Evolutionary conservation across 2,888 invertebrate genomes (phyloP), one percentile per base, ranked within the genome.

Genomic region (Megamerina dolium): DNA sequence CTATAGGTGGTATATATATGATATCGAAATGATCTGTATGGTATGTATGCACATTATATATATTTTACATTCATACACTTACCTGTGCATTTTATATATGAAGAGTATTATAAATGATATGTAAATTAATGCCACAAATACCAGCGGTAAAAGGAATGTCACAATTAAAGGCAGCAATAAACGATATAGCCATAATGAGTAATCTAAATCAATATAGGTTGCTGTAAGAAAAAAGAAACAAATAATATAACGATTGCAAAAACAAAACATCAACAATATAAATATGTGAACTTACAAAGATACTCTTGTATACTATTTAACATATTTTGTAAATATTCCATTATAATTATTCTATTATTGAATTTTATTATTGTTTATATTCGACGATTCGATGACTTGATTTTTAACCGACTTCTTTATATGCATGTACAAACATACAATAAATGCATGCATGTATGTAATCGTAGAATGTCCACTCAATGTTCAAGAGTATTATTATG

Each of bases 31-130:
- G 8, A 23, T 23, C 6, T 23, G 10, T 23, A 8, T 23, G 23
- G 10, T 23, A 23, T 23, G 10, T 23, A 23, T 23, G 10, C 10
- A 23, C 23, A 23, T 23, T 8, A 23, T 23, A 23, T 23, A 23
- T 23, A 23, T 23, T 23, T 23, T 23, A 23, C 23, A 8, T 6
- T 6, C 6, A 23, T 8, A 8, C 13, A 42, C 60, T 74, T 55
- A 74, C 88, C 87, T 84, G 73, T 94, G 87, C 48, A 87, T 76
- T 70, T 87, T 85, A 71, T 89, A 91, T 53, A 94, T 79, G 66
- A 89, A 89, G 53, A 92, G 78, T 63, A 91, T 85, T 61, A 92
- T 76, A 50, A 83, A 84, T 61, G 85, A 87, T 54, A 83, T 72
- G 70, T 92, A 92, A 48, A 92, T 78, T 43, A 92, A 77, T n/a